Evolutionary conservation across 2,113 vertebrate genomes (phyloP), one percentile per base, ranked within the genome.

Genomic region (Pleuronectes platessa): DNA sequence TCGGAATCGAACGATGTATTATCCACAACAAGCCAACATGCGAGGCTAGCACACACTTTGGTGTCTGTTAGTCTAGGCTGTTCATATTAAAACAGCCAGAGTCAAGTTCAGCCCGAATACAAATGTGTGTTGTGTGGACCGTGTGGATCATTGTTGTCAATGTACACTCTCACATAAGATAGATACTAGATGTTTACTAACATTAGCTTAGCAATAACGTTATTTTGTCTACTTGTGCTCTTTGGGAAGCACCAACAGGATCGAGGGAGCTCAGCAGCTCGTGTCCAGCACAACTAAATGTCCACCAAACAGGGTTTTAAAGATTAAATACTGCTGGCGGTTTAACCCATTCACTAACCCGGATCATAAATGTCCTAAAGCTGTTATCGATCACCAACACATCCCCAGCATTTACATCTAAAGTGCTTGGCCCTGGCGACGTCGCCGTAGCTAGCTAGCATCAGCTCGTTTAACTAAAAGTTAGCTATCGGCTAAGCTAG

Each of bases 401-500:
- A 72, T 76, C 21, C 0, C 24, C 21, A 10, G 12, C 53, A 74
- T 84, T 78, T 79, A 78, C 60, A 86, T 80, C 51, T 56, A 42
- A 81, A 54, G 23, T 70, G 78, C 21, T 68, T 86, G 86, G 87
- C 90, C 87, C 87, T 71, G 77, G 61, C 85, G 80, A 80, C 81
- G 86, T 89, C 89, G 88, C 87, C 84, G 88, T 73, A 75, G 90
- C 89, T 90, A 89, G 84, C 87, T 88, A 89, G 87, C 88, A 74
- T 84, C 86, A 79, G 87, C 73, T 82, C 74, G 72, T 59, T 68
- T 64, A 56, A 86, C 83, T 85, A 85, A 90, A 91, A 92, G 85
- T 91, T 92, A 91, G 92, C 90, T 78, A n/a, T 45, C 35, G n/a
- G 91, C 90, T 92, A 92, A 66, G 90, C 90, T 92, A 90, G 74